Percentiles rank a stretch among this genome's conserved stretches.
Evolutionary conservation across 2,888 invertebrate species (phyloP).

Genomic region (Drosophila rellima): DNA sequence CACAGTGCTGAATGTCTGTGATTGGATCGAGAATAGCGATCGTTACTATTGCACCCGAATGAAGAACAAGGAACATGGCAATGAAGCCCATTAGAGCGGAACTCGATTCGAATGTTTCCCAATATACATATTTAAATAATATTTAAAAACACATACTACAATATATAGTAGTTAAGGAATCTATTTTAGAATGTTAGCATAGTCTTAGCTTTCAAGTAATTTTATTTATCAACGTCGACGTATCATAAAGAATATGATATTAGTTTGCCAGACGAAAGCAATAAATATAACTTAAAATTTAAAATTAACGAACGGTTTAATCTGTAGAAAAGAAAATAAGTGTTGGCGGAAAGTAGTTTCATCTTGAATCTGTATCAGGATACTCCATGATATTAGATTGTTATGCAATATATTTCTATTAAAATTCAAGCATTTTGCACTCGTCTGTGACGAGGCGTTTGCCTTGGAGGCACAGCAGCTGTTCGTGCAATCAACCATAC

Average conservation of each 20-base stretch:
- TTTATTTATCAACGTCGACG: conserved; percentile 29
- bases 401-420: neutral
- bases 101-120: conserved; percentile 8
- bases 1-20: conserved; percentile 90
- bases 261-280: conserved; percentile 63
- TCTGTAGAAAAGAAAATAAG: neutral
- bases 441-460: conserved; percentile 47
- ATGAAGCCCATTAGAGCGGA: conserved; percentile 55
- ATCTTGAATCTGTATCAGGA: neutral
- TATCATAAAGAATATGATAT: conserved; percentile 40
- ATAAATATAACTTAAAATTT: conserved; percentile 55
- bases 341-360: neutral
- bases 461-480: conserved; percentile 62
- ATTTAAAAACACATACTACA: conserved; percentile 26
- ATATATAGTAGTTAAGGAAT: conserved; percentile 26
- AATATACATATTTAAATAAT: conserved; percentile 32
- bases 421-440: conserved; percentile 46
- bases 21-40: conserved; percentile 92
- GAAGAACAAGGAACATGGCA: conserved; percentile 62
- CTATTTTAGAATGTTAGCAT: conserved; percentile 32
- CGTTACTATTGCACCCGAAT: conserved; percentile 86
- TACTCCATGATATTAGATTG: conserved; percentile 1
- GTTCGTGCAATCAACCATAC: conserved; percentile 74
- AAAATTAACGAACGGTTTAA: conserved; percentile 40
- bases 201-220: conserved; percentile 24